Conservation (phyloP, 2,888 invertebrate genomes). For the Eudasyphora cyanicolor region DNA sequence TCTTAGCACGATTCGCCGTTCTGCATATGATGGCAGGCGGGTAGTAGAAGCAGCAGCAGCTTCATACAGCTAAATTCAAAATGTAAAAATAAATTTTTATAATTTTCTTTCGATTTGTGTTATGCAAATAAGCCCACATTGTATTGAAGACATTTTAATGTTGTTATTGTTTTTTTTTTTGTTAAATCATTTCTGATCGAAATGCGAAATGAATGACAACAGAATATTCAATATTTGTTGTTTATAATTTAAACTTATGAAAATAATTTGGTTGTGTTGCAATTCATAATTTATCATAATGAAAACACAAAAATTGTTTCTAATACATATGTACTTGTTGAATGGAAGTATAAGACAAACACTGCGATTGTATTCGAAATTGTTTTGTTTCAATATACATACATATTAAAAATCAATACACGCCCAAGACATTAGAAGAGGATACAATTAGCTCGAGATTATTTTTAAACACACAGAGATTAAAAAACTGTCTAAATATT, state of each 20-base stretch:
- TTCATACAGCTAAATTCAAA: constrained; percentile 1
- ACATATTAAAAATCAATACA: background rate
- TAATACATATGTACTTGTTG: background rate
- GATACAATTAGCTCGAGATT: too few species aligned
- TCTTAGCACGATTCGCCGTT: constrained; percentile 41
- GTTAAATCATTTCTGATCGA: background rate
- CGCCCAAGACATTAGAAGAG: background rate
- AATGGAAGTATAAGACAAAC: background rate
- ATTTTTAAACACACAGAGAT: too few species aligned
- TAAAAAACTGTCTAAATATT: too few species aligned
- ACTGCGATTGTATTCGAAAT: background rate
- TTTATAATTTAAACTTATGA: constrained; percentile 2
- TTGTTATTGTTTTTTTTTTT: background rate
- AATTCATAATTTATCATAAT: constrained; percentile 36
- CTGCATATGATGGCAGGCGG: constrained; percentile 26
- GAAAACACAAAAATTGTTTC: constrained; percentile 12
- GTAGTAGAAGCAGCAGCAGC: background rate
- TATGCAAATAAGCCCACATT: constrained; percentile 55
- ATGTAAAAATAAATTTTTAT: constrained; percentile 1
- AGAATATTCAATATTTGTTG: constrained; percentile 15
- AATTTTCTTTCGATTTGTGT: constrained; percentile 20
- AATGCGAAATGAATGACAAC: constrained; percentile 10
- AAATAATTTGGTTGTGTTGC: constrained; percentile 2
- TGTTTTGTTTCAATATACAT: too few species aligned
- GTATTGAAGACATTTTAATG: background rate